Percentiles rank a stretch among this genome's conserved stretches.
Evolutionary conservation across 2,797 vertebrate species (phyloP).

Genomic region (Phataginus tricuspis): DNA sequence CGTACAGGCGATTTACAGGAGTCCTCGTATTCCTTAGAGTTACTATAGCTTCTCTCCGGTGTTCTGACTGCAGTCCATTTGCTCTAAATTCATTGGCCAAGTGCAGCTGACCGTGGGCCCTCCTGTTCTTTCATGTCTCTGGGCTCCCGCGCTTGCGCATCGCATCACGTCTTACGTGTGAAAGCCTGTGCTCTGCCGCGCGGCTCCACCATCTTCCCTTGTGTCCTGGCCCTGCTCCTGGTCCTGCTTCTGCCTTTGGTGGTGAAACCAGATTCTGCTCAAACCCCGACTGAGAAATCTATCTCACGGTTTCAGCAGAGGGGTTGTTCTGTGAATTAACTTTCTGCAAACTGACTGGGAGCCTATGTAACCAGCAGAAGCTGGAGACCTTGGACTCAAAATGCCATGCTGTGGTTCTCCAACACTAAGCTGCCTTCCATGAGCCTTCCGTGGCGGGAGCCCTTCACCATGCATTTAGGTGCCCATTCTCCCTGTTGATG

Average conservation of each 20-base stretch:
- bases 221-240: neutral
- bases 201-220: neutral
- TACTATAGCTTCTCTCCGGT: neutral
- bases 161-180: accelerated
- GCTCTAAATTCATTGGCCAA: neutral
- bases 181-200: accelerated
- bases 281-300: neutral
- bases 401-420: neutral
- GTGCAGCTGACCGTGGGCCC: no score
- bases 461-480: accelerated
- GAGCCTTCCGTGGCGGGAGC: neutral
- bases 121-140: neutral
- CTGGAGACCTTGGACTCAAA: neutral
- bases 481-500: accelerated
- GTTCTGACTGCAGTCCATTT: neutral
- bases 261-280: neutral
- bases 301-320: neutral
- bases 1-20: neutral
- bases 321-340: neutral
- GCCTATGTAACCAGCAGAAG: neutral
- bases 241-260: neutral
- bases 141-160: neutral
- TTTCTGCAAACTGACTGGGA: neutral
- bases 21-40: neutral
- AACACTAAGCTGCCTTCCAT: accelerated